Conservation (phyloP, 2,888 invertebrate species). For the Hanleya hanleyi region DNA sequence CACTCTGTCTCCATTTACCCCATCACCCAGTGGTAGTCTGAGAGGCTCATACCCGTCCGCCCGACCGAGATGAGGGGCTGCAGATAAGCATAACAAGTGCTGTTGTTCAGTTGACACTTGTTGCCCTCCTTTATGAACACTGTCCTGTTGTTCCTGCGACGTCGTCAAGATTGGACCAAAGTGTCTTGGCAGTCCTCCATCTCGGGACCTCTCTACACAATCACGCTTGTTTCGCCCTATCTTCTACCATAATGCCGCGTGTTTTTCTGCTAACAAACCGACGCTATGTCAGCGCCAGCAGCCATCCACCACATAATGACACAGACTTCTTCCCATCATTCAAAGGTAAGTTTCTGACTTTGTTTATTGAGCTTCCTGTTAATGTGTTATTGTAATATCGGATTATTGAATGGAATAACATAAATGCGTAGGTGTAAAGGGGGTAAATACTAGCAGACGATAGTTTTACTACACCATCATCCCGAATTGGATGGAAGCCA, state of each 20-base stretch:
- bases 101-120: constrained; percentile 2
- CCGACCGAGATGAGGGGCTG: not conserved
- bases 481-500: not conserved
- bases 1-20: too few species aligned
- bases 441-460: constrained; percentile 4
- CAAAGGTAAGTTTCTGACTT: not conserved
- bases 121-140: too few species aligned
- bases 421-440: not conserved
- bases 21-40: too few species aligned
- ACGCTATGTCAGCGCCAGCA: constrained; percentile 72
- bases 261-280: constrained; percentile 80
- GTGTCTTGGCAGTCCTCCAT: constrained; percentile 1
- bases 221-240: not conserved
- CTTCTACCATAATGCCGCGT: constrained; percentile 76
- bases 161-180: too few species aligned
- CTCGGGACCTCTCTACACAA: not conserved
- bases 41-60: not conserved
- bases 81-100: not conserved
- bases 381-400: not conserved
- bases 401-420: not conserved
- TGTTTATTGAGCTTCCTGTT: not conserved
- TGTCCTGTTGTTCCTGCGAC: too few species aligned
- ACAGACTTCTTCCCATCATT: not conserved
- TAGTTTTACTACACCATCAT: not conserved
- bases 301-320: not conserved